These are phyloP conservation scores for Trichopria drosophilae DNA, from an alignment of 2,888 invertebrate genomes.

Conservation along the genomic window DNA sequence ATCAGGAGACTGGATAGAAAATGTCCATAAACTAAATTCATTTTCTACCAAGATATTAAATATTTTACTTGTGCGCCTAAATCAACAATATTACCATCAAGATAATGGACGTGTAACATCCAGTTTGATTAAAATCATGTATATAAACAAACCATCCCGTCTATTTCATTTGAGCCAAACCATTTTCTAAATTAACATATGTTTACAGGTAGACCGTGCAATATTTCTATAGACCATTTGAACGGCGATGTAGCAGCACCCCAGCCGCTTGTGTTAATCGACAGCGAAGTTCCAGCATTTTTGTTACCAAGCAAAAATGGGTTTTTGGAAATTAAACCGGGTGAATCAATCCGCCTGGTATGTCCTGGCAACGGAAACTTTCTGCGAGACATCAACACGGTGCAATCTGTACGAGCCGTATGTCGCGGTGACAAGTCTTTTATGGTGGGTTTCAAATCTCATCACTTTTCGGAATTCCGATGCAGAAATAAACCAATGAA, in stretches of 20 bases:
- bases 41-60: too few relatives aligned
- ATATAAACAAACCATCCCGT: too few relatives aligned
- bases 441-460: conserved; percentile 22
- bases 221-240: conserved; percentile 52
- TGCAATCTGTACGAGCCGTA: conserved; percentile 25
- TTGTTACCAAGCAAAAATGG: conserved; percentile 40
- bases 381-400: conserved; percentile 28
- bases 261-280: conserved; percentile 64
- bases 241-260: conserved; percentile 63
- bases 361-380: conserved; percentile 46
- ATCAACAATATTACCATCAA: too few relatives aligned
- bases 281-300: conserved; percentile 27
- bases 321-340: conserved; percentile 33
- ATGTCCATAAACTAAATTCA: too few relatives aligned
- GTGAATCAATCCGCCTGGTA: conserved; percentile 41
- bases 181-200: too few relatives aligned
- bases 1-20: too few relatives aligned
- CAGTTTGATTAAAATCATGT: too few relatives aligned
- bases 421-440: conserved; percentile 41
- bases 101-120: too few relatives aligned
- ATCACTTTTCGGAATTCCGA: conserved; percentile 44
- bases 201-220: conserved; percentile 51
- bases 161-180: too few relatives aligned
- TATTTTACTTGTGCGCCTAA: too few relatives aligned
- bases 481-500: conserved; percentile 50